These are phyloP conservation scores for Serilophus lunatus DNA, from an alignment of 2,113 vertebrate genomes.

Conservation along the genomic window DNA sequence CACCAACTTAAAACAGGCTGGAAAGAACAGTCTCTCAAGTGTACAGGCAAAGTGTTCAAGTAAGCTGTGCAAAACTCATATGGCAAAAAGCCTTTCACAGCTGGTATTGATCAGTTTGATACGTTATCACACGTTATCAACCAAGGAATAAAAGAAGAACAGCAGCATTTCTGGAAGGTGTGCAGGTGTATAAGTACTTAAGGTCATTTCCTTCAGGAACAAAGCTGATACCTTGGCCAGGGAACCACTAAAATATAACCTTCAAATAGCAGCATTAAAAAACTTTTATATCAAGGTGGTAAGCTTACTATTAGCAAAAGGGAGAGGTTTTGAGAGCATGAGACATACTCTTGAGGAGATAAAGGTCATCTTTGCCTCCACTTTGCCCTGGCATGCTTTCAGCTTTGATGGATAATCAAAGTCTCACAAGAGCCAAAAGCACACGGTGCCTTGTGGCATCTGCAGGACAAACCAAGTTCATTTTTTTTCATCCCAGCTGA, in stretches of 20 bases:
- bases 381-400: neutral
- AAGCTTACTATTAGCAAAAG: neutral
- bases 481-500: neutral
- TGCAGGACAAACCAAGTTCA: neutral
- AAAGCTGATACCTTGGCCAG: neutral
- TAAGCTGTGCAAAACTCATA: neutral
- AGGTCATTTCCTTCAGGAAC: neutral
- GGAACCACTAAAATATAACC: neutral
- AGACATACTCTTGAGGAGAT: neutral
- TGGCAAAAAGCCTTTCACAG: neutral
- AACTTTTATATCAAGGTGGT: neutral
- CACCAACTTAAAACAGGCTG: neutral
- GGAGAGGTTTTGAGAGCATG: neutral
- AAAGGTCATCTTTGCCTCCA: neutral
- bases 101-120: neutral
- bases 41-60: neutral
- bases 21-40: neutral
- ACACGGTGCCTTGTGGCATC: fast-evolving
- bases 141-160: neutral
- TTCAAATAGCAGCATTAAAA: neutral
- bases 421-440: neutral
- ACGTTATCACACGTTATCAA: neutral
- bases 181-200: neutral
- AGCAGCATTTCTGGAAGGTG: neutral
- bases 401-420: neutral